Evolutionary conservation across 2,113 vertebrate species (phyloP), one percentile per base, ranked within the genome.

Genomic region (Tachycineta bicolor): DNA sequence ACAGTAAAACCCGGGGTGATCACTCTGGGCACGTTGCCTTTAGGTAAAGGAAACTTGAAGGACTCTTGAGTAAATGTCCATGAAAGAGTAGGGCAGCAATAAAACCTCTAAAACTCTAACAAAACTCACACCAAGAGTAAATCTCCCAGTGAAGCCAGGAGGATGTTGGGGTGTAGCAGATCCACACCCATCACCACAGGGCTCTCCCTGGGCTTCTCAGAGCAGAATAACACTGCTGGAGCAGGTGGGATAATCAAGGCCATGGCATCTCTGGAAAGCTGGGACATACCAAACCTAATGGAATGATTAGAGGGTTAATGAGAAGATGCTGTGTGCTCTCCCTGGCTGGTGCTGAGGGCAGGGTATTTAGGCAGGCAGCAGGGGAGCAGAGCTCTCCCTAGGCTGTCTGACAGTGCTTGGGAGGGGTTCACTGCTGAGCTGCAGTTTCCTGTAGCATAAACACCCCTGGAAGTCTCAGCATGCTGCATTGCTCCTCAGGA

Each of bases 381-480:
- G 59, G 0, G 39, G 24, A 7, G 2, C 4, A 47, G 24, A 22
- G 22, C 4, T 67, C 5, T 39, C 0, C 2, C 7, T 0, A 2
- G 34, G 16, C 5, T 74, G 21, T 6, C 6, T 50, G 39, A 0
- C 5, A 41, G 26, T 7, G 4, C 12, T 0, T 19, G 1, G 39
- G 43, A 34, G 24, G 15, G 9, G 5, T 14, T 9, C 5, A 46
- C 10, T 46, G 18, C 2, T 37, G 39, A 24, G 31, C 22, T 18
- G 43, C 7, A 6, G 17, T 33, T 65, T 64, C 37, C 29, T 15
- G 8, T 4, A 6, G 41, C 3, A 17, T 2, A 5, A 55, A 2
- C 9, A 8, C 4, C 8, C 4, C 1, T 18, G 26, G 25, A 4
- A 47, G 8, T 39, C 18, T 89, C n/a, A 10, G 50, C 12, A 20